These are phyloP conservation scores for Amphiura filiformis DNA, from an alignment of 35 echinoderm and acorn worm species.

Conservation along the genomic window DNA sequence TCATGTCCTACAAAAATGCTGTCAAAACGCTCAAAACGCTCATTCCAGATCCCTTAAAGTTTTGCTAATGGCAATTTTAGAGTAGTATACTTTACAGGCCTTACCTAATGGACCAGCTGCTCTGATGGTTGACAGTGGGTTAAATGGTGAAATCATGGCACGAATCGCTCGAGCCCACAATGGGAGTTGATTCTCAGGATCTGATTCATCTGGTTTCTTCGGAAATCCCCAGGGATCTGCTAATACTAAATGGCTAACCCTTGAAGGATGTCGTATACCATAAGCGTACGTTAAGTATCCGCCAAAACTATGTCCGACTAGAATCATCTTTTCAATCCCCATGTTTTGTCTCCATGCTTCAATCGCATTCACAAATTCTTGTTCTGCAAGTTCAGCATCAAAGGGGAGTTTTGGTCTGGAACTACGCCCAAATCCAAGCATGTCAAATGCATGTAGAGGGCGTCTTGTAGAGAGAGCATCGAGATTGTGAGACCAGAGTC, in stretches of 20 bases:
- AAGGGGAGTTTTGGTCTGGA: conserved; percentile 64
- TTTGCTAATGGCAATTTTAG: too few relatives aligned
- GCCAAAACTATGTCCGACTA: conserved; percentile 91
- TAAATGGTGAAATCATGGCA: conserved; percentile 60
- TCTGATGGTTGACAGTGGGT: conserved; percentile 74
- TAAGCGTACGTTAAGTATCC: conserved; percentile 82
- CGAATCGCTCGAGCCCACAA: conserved; percentile 62
- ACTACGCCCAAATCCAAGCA: conserved; percentile 87
- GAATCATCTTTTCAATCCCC: conserved; percentile 80
- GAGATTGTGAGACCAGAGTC: conserved; percentile 82
- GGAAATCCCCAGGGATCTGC: conserved; percentile 89
- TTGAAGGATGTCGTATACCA: conserved; percentile 66
- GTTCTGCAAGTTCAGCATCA: conserved; percentile 63
- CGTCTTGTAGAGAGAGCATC: conserved; percentile 55
- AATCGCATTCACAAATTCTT: conserved; percentile 75
- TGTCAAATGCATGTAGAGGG: conserved; percentile 85
- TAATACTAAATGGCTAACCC: conserved; percentile 82
- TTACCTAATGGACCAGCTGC: conserved; percentile 89
- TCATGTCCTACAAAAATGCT: too few relatives aligned
- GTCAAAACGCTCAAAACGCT: too few relatives aligned
- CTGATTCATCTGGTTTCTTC: conserved; percentile 28
- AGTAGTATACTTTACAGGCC: too few relatives aligned
- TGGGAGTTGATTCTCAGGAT: conserved; percentile 35
- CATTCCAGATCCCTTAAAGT: too few relatives aligned
- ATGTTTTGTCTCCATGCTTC: conserved; percentile 87